A percentile compares a stretch with the other conserved stretches of the same genome.
Conservation (phyloP, 2,113 vertebrate species). For the Leiothrix lutea region DNA sequence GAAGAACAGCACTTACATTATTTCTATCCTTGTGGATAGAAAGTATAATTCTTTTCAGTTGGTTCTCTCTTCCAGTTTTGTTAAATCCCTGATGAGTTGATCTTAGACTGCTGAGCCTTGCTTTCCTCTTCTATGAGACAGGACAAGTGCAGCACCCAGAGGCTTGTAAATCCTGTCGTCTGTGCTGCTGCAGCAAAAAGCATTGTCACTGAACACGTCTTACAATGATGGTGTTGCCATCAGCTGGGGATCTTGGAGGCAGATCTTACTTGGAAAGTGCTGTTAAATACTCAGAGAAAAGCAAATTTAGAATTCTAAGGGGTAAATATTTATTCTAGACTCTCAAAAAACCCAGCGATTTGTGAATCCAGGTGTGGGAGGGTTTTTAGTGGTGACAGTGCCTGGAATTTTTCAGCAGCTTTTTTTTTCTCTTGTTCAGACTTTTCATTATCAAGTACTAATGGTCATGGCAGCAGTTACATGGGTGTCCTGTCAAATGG, state of each 20-base stretch:
- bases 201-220: background rate
- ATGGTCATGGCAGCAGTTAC: background rate
- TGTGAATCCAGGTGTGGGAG: background rate
- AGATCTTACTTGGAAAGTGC: background rate
- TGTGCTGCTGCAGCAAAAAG: background rate
- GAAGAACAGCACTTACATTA: background rate
- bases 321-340: background rate
- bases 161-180: background rate
- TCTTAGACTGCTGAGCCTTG: background rate
- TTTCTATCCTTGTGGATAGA: background rate
- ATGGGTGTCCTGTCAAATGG: background rate
- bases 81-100: background rate
- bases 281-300: background rate
- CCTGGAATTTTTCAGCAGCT: background rate
- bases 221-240: background rate
- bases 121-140: background rate
- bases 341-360: background rate
- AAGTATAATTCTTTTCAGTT: background rate
- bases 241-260: background rate
- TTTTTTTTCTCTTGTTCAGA: background rate
- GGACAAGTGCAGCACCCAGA: constrained; percentile 11
- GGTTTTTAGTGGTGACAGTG: background rate
- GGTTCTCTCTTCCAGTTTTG: background rate
- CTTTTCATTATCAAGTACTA: background rate
- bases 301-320: background rate